Percentiles rank a stretch among this genome's conserved stretches.
These are phyloP conservation scores for Danaus plexippus DNA, from an alignment of 1,140 invertebrate species.

Conservation along the genomic window DNA sequence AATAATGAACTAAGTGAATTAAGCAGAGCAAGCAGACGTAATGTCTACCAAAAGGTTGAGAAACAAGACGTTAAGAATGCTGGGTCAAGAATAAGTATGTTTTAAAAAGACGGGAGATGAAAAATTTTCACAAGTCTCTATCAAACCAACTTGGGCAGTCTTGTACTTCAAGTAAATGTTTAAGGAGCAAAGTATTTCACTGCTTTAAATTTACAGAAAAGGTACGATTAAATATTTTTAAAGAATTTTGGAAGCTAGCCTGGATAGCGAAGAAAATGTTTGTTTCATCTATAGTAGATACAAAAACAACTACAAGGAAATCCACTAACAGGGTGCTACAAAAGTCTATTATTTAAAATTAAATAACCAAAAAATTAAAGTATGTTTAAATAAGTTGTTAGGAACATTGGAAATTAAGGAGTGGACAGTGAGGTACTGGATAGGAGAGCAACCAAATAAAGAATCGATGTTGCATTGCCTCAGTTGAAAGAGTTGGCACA, in stretches of 20 bases:
- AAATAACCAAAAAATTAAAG: slow-evolving; percentile 26
- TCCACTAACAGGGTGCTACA: slow-evolving; percentile 9
- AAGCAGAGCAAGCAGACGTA: no score
- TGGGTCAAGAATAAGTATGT: no score
- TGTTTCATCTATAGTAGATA: slow-evolving; percentile 8
- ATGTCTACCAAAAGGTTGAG: no score
- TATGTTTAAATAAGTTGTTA: slow-evolving; percentile 30
- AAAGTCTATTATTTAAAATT: slow-evolving; percentile 27
- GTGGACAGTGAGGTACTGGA: slow-evolving; percentile 29
- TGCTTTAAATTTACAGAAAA: not conserved
- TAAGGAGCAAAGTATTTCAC: no score
- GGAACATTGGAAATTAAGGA: slow-evolving; percentile 31
- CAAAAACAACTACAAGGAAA: slow-evolving; percentile 5
- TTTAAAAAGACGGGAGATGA: no score
- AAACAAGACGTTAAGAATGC: no score
- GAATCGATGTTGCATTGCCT: not conserved
- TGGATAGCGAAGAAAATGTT: slow-evolving; percentile 12
- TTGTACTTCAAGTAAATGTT: no score
- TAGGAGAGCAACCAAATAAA: slow-evolving; percentile 17
- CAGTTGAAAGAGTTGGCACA: no score
- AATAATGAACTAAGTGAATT: no score
- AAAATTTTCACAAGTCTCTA: no score
- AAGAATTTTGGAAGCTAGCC: slow-evolving; percentile 22
- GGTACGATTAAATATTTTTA: slow-evolving; percentile 21
- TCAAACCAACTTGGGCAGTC: no score